Base-by-base conservation (phyloP, 2,888 invertebrate genomes). In the Agonopterix subpropinquella region DNA sequence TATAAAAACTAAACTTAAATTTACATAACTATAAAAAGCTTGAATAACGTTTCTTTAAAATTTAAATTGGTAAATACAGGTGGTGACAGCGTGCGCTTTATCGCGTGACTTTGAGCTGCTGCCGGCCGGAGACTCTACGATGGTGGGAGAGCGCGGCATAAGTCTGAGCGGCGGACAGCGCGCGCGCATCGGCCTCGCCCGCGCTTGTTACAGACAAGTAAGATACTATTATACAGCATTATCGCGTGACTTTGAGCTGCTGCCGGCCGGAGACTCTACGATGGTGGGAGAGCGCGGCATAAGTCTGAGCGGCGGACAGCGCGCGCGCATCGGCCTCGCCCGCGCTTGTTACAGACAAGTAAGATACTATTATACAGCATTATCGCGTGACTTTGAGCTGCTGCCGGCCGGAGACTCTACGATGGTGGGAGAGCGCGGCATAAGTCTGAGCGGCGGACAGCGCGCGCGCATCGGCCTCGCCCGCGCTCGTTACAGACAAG, bases 121-220 rank as follows among this genome's bases (percentile, higher is more conserved):
- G 48, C 92, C 93, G 0, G 83, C 91, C 9, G 94, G 94, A 0
- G 96, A 96, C 67, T 79, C 89, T 45, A 95, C 94, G 0, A 65
- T 94, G 52, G 93, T 96, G 1, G 95, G 95, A 0, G 95, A 96
- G 66, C 85, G 93, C 51, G 96, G 96, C 10, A 90, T 92, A 50
- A 91, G 92, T 47, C 81, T 96, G 44, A 94, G 94, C 62, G 96
- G 95, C 0, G 95, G 95, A 0, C 95, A 96, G 80, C 91, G 93
- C 53, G 95, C 95, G 1, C 89, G 96, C 52, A 91, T 96, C 49
- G 94, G 93, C 57, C 85, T 96, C 43, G 94, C 94, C 0, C 87
- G 96, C 56, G 93, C 95, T 4, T 90, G 95, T 49, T 96, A 96
- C 62, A 90, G 92, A 70, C 90, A 94, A 65, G 93, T 95, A 28